phyloP scores from a whole-genome alignment of 1,140 invertebrate species.

The Calycopis cecrops region DNA sequence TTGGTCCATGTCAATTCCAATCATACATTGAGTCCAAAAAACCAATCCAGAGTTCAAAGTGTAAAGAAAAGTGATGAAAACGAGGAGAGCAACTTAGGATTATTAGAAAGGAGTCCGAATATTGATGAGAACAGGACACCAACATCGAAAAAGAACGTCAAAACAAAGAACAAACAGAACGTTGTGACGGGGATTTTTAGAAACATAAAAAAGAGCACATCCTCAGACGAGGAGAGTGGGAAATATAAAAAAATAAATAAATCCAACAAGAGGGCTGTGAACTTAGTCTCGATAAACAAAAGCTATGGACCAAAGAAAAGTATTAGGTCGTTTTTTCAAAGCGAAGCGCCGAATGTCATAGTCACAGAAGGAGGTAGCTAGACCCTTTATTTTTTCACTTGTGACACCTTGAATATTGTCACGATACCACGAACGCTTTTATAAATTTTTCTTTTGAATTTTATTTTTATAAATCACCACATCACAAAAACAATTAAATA shows the following conservation, averaged over 20 bases:
- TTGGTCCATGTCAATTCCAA: constrained; percentile 87
- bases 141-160: constrained; percentile 48
- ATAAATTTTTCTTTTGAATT: constrained; percentile 3
- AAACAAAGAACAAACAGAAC: constrained; percentile 54
- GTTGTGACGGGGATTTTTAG: constrained; percentile 58
- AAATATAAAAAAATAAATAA: constrained; percentile 67
- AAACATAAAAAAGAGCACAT: constrained; percentile 57
- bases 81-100: constrained; percentile 55
- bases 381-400: constrained; percentile 24
- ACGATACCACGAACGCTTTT: neutral
- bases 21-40: constrained; percentile 71
- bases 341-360: constrained; percentile 62
- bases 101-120: constrained; percentile 55
- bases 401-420: constrained; percentile 16
- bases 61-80: constrained; percentile 22
- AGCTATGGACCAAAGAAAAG: constrained; percentile 52
- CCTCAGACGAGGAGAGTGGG: constrained; percentile 59
- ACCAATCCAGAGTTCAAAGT: constrained; percentile 57
- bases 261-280: constrained; percentile 62
- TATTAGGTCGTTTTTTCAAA: constrained; percentile 65
- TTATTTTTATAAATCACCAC: constrained; percentile 5
- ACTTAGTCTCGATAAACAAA: constrained; percentile 57
- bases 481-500: neutral
- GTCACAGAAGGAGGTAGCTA: constrained; percentile 73
- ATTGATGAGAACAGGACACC: constrained; percentile 30